These are phyloP conservation scores for Ips nitidus DNA, from an alignment of 1,140 invertebrate genomes.

Conservation along the genomic window DNA sequence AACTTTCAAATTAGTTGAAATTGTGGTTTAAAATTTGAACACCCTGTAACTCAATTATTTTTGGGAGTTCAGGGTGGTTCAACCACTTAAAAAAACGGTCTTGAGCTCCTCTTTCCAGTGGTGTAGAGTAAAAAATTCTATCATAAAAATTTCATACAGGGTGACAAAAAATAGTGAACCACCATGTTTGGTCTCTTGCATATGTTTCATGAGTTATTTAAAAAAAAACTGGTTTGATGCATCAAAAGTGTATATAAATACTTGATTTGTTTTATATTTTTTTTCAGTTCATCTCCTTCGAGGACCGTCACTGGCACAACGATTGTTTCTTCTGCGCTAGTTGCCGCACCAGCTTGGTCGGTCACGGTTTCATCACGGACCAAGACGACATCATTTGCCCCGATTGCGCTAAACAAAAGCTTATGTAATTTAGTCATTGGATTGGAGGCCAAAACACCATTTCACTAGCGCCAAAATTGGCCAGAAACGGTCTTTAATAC, in stretches of 20 bases:
- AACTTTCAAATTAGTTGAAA: too few species aligned
- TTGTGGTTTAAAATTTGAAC: too few species aligned
- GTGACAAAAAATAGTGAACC: too few species aligned
- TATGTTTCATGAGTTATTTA: too few species aligned
- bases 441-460: neutral
- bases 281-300: conserved; percentile 42
- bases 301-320: conserved; percentile 95
- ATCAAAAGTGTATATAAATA: too few species aligned
- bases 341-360: conserved; percentile 93
- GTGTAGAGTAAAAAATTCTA: too few species aligned
- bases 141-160: too few species aligned
- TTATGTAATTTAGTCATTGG: conserved; percentile 66
- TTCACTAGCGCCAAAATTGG: neutral
- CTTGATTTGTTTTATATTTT: neutral
- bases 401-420: conserved; percentile 95
- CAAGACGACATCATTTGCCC: conserved; percentile 96
- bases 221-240: neutral
- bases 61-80: too few species aligned
- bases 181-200: too few species aligned
- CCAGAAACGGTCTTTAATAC: neutral
- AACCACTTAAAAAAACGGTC: too few species aligned
- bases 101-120: too few species aligned
- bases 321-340: conserved; percentile 98
- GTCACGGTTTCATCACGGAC: conserved; percentile 98
- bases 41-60: too few species aligned